phyloP scores from a whole-genome alignment of 2,888 invertebrate species.

The Pantelozetes paolii region DNA sequence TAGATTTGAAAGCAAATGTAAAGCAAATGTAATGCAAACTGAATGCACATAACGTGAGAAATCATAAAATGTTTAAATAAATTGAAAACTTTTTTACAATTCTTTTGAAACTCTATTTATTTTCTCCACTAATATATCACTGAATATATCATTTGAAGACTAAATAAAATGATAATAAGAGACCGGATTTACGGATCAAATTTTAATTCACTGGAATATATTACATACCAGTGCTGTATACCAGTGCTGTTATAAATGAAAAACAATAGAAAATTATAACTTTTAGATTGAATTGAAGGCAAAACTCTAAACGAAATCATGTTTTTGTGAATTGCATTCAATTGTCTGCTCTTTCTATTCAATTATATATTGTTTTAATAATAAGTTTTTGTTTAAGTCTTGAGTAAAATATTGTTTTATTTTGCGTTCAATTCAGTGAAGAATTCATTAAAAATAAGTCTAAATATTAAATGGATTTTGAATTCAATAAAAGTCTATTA shows the following conservation, averaged over 20 bases:
- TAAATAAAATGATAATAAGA: conserved; percentile 24
- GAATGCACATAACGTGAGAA: conserved; percentile 11
- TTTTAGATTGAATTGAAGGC: neutral
- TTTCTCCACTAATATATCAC: conserved; percentile 5
- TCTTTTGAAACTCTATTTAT: neutral
- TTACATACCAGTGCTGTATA: neutral
- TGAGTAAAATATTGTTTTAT: neutral
- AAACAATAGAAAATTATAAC: conserved; percentile 32
- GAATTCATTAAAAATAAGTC: neutral
- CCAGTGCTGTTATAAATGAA: no score
- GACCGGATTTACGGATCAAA: conserved; percentile 35
- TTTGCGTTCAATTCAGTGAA: neutral
- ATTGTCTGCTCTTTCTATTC: neutral
- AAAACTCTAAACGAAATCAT: neutral
- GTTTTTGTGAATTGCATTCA: neutral
- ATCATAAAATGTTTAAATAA: neutral
- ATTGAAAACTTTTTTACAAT: neutral
- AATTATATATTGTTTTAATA: conserved; percentile 9
- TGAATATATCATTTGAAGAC: neutral
- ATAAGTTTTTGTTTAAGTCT: neutral
- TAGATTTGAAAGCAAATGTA: no score
- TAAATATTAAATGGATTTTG: neutral
- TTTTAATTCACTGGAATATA: conserved; percentile 10
- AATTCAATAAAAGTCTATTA: neutral
- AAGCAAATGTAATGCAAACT: no score